Base-by-base conservation (phyloP, 2,797 vertebrate genomes). In the Diplodus puntazzo region DNA sequence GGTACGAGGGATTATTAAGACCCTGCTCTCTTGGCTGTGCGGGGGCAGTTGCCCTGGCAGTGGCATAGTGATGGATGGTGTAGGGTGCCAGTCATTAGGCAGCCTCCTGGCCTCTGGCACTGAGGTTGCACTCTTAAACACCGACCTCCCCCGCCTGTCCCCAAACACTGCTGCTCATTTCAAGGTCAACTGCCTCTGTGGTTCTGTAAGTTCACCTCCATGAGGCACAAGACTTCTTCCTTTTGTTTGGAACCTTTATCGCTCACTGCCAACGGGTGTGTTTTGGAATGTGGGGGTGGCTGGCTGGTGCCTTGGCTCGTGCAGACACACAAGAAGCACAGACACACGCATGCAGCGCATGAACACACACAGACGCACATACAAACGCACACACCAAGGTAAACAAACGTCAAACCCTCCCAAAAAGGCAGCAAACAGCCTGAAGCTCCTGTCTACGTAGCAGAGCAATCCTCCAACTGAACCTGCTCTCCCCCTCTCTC, bases 101-200 rank as follows among this genome's bases (percentile, higher is more conserved):
- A 92, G 93, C 93, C 94, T 93, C 89, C 93, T 94, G 94, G 94
- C 95, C 95, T 92, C 92, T 94, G 94, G 94, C 95, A 93, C 90
- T 59, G 78, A 90, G 90, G 93, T 91, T 88, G 91, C 91, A 90
- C 92, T 94, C 91, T 95, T 95, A 95, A 95, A 95, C 91, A 94
- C 92, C 85, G 88, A 93, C 91, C 90, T 91, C 89, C 91, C 81
- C 84, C 46, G 30, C 84, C 82, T 86, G 91, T 93, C 93, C 94
- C 95, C 92, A 87, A 95, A 94, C 93, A 84, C 90, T 77, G 63
- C 89, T 87, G 93, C 93, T 95, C 92, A 95, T 95, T 96, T 95
- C 95, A 95, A 95, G 95, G 95, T 95, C 95, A 95, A 92, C 92
- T 94, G 93, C 92, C 89, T 94, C 92, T 76, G 85, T 85, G 91